Percentiles rank a stretch among this genome's conserved stretches.
Evolutionary conservation across 2,113 vertebrate genomes (phyloP).

Genomic region (Mohoua ochrocephala): DNA sequence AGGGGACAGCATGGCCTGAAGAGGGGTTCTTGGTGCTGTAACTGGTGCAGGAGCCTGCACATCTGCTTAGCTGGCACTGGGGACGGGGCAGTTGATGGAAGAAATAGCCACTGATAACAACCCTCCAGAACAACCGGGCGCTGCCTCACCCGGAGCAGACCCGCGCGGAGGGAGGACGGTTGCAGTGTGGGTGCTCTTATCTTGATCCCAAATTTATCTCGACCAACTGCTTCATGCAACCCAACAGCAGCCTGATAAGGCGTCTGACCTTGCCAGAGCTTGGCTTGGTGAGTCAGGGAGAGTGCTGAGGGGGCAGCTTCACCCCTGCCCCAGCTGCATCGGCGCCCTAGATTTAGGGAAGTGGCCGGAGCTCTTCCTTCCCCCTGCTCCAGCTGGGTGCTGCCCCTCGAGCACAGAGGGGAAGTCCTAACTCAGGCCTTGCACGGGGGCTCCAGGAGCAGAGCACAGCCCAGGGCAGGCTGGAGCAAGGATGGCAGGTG

Average conservation of each 20-base stretch:
- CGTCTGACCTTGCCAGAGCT: rapidly evolving
- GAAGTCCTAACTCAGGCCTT: background rate
- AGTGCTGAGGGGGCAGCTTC: background rate
- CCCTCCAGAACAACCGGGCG: rapidly evolving
- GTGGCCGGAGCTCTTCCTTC: background rate
- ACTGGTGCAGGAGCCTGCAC: background rate
- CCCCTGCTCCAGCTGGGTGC: background rate
- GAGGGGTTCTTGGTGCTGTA: background rate
- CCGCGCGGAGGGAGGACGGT: rapidly evolving
- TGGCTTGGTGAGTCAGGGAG: background rate
- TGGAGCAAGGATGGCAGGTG: background rate
- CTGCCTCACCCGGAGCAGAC: rapidly evolving
- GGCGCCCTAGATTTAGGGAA: background rate
- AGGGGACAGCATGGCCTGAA: background rate
- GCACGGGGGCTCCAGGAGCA: background rate
- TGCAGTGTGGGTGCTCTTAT: background rate
- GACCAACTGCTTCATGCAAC: background rate
- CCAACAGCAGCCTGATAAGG: background rate
- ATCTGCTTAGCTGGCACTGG: background rate
- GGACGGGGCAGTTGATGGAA: rapidly evolving
- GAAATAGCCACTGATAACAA: background rate
- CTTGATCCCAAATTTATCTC: background rate
- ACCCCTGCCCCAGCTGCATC: rapidly evolving
- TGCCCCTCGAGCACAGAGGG: background rate
- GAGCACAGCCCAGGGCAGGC: background rate